Evolutionary conservation across 1,140 invertebrate species (phyloP).

Genomic region (Drosophila pandora): DNA sequence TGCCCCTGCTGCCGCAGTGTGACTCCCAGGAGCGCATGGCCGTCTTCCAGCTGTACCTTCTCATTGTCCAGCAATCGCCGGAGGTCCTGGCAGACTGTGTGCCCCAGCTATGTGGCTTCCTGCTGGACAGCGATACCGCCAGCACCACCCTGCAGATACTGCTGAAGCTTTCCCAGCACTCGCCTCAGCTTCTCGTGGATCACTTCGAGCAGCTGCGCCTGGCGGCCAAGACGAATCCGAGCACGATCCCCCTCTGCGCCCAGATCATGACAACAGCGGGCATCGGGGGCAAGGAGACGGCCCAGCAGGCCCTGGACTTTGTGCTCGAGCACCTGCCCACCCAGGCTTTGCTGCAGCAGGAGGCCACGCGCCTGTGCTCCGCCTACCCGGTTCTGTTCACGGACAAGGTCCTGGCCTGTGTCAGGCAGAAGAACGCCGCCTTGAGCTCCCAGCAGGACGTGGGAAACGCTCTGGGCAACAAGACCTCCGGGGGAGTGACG

Average conservation of each 20-base stretch:
- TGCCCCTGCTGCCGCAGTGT: conserved; percentile 91
- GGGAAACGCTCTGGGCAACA: conserved; percentile 85
- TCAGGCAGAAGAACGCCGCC: conserved; percentile 87
- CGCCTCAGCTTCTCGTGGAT: conserved; percentile 88
- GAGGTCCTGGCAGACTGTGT: conserved; percentile 80
- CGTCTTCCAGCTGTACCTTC: conserved; percentile 90
- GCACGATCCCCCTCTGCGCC: conserved; percentile 87
- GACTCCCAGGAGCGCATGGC: conserved; percentile 93
- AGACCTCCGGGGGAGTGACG: conserved; percentile 89
- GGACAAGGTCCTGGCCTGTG: conserved; percentile 89
- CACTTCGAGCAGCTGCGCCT: conserved; percentile 88
- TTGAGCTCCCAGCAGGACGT: conserved; percentile 83
- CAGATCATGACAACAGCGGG: conserved; percentile 88
- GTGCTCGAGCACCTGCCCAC: conserved; percentile 89
- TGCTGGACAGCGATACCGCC: conserved; percentile 83
- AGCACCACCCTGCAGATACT: conserved; percentile 91
- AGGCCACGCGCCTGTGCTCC: conserved; percentile 90
- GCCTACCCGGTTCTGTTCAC: conserved; percentile 91
- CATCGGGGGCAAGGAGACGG: conserved; percentile 88
- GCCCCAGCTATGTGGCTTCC: conserved; percentile 71
- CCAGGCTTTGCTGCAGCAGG: conserved; percentile 89
- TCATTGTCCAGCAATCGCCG: conserved; percentile 92
- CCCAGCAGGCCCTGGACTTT: conserved; percentile 91
- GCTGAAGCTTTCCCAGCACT: conserved; percentile 88
- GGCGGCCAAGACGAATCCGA: conserved; percentile 88